Conservation (phyloP, 2,888 invertebrate genomes). For the Caenorhabditis panamensis region DNA sequence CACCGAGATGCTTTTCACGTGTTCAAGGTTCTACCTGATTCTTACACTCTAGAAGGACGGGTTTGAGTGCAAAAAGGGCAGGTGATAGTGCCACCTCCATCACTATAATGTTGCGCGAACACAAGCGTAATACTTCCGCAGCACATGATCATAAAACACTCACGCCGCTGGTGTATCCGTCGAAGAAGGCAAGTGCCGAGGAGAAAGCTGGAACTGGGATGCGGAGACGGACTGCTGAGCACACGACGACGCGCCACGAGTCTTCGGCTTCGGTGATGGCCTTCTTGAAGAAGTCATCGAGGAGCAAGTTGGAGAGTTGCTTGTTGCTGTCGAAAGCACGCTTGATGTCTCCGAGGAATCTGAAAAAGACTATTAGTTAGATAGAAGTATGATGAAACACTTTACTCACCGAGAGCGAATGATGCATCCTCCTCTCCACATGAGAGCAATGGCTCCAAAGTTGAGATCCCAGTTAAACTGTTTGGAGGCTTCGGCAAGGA, state of each 20-base stretch:
- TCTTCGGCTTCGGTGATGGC: constrained; percentile 89
- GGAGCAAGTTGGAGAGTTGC: constrained; percentile 89
- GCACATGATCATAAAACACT: constrained; percentile 10
- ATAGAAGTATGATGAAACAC: background rate
- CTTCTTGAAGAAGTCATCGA: constrained; percentile 93
- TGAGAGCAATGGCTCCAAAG: constrained; percentile 96
- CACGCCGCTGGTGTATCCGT: constrained; percentile 90
- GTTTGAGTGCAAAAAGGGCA: constrained; percentile 21
- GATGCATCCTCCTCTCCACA: constrained; percentile 94
- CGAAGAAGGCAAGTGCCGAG: constrained; percentile 96
- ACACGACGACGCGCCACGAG: constrained; percentile 91
- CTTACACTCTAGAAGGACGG: constrained; percentile 13
- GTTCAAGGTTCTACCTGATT: constrained; percentile 9
- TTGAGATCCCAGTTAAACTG: constrained; percentile 95
- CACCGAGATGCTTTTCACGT: constrained; percentile 42
- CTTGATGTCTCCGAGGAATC: constrained; percentile 92
- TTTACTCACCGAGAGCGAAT: constrained; percentile 74
- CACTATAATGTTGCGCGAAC: constrained; percentile 10
- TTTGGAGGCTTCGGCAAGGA: constrained; percentile 85
- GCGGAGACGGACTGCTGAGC: constrained; percentile 86
- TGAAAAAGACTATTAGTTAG: constrained; percentile 81
- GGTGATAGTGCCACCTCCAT: constrained; percentile 2
- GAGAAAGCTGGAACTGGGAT: constrained; percentile 94
- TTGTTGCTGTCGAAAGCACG: constrained; percentile 93
- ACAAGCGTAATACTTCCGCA: background rate